Evolutionary conservation across 2,888 invertebrate genomes (phyloP), one percentile per base, ranked within the genome.

Genomic region (Hypsopygia costalis): DNA sequence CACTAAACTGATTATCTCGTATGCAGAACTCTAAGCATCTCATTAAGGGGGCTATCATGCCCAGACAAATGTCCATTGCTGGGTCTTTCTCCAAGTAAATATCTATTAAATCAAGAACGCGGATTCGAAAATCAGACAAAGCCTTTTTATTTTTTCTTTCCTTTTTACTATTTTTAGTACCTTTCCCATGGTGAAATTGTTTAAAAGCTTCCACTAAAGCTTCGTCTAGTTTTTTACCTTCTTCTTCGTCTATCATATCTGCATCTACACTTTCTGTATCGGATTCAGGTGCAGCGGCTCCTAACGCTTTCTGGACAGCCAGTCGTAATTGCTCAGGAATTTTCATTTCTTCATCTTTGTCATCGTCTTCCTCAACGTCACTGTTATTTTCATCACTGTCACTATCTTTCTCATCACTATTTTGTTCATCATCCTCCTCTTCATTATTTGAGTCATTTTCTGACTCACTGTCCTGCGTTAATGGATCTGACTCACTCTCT

Each of bases 161-260:
- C 49, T 81, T 88, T 62, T 91, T 91, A 0, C 81, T 68, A 55
- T 90, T 89, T 50, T 89, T 90, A n/a, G n/a, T n/a, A 29, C 69
- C 79, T 60, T 88, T 87, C 4, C 88, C 89, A 41, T 90, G 89
- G 48, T 87, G 85, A 57, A 91, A 90, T 58, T 91, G 91, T 66
- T 90, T 92, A 64, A 96, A 96, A 0, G 94, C 95, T 40, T 92
- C 92, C 0, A 93, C 92, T 42, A 96, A 75, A 0, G 94, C 93
- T 49, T 91, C 91, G 57, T 96, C 93, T 0, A 94, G 72, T 62
- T 91, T 91, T 44, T 91, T 91, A 7, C 95, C 95, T 69, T 95
- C 94, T 46, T 92, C 92, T 58, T 95, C 95, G 49, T 91, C 91
- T 58, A 96, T 91, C 58, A 94, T 91, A 62, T 94, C 94, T 1